These are phyloP conservation scores for Alectura lathami DNA, from an alignment of 2,113 vertebrate species.

Conservation along the genomic window DNA sequence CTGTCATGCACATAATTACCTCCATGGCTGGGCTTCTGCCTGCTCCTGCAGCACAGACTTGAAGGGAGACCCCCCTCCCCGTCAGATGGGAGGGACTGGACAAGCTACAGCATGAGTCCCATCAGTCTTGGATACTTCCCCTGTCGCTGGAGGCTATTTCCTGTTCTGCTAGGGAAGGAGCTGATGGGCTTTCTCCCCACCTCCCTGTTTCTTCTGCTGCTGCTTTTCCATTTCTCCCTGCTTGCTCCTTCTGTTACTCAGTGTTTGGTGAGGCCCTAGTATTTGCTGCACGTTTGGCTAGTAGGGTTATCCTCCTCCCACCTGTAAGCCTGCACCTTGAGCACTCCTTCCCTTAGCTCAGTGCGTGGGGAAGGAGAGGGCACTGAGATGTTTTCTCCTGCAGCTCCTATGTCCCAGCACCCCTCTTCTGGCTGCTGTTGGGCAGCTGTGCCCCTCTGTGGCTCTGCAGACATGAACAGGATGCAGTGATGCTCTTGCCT, in stretches of 20 bases:
- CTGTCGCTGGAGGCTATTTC: neutral
- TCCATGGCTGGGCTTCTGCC: neutral
- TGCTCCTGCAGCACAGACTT: neutral
- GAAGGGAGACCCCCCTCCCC: neutral
- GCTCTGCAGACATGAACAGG: neutral
- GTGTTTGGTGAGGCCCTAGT: neutral
- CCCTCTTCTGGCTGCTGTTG: neutral
- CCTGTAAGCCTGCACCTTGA: accelerated
- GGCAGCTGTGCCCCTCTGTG: neutral
- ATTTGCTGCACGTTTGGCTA: neutral
- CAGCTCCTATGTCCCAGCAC: neutral
- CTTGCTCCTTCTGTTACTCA: neutral
- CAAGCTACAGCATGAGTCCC: neutral
- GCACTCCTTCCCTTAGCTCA: neutral
- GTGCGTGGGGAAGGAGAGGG: accelerated
- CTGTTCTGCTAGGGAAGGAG: neutral
- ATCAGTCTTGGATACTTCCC: neutral
- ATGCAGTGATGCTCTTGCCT: neutral
- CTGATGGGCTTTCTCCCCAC: neutral
- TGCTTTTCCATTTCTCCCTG: neutral
- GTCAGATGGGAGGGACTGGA: neutral
- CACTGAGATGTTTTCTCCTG: neutral
- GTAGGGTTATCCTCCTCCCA: neutral
- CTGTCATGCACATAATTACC: neutral
- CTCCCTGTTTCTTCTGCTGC: neutral